A percentile compares a stretch with the other conserved stretches of the same genome.
phyloP scores from a whole-genome alignment of 2,113 vertebrate species.

The Speoplatyrhinus poulsoni region DNA sequence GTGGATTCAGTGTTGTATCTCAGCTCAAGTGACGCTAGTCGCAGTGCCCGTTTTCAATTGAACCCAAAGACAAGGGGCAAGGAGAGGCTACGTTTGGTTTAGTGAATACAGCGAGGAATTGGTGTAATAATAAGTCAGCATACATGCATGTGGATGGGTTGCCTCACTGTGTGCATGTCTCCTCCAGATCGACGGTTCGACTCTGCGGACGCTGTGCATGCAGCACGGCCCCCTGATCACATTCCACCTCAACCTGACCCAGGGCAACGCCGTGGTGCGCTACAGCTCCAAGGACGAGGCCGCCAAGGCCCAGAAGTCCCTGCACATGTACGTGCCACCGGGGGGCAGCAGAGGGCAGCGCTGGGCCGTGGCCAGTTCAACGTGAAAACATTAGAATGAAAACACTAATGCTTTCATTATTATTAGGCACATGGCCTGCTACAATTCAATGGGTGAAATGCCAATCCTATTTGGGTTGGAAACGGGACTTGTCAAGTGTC shows the following conservation, averaged over 20 bases:
- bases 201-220: constrained; percentile 93
- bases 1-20: too few relatives aligned
- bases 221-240: constrained; percentile 95
- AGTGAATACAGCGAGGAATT: too few relatives aligned
- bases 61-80: too few relatives aligned
- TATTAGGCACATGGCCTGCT: too few relatives aligned
- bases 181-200: constrained; percentile 91
- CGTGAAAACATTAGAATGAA: too few relatives aligned
- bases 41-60: too few relatives aligned
- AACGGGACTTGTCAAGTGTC: not conserved
- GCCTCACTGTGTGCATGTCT: not conserved
- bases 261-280: constrained; percentile 94
- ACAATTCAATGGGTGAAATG: not conserved
- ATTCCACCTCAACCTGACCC: constrained; percentile 97
- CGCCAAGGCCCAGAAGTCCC: constrained; percentile 96
- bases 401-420: not conserved
- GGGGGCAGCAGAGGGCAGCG: too few relatives aligned
- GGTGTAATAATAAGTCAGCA: too few relatives aligned
- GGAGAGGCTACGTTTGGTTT: too few relatives aligned
- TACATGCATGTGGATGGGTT: too few relatives aligned
- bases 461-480: not conserved
- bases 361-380: too few relatives aligned
- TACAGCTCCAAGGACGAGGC: constrained; percentile 97
- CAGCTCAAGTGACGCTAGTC: too few relatives aligned
- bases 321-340: constrained; percentile 85